Conservation (phyloP, 2,888 invertebrate genomes). For the Drosophila neotestacea region DNA sequence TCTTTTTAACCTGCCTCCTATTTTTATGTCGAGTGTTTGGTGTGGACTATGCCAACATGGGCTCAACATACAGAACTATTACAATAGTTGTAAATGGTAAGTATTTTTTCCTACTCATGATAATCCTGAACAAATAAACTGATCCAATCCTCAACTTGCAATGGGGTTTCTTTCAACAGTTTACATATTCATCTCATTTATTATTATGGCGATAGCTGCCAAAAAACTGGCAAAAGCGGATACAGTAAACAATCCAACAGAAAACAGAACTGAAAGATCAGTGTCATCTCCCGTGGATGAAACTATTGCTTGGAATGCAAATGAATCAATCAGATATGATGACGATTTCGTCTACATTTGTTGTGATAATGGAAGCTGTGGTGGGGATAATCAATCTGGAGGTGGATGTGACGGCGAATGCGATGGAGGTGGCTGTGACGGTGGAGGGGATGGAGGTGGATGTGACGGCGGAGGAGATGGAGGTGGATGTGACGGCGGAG, state of each 20-base stretch:
- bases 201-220: background rate
- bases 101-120: background rate
- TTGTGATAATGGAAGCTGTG: conserved; percentile 2
- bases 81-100: conserved; percentile 1
- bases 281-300: background rate
- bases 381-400: background rate
- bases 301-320: background rate
- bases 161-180: background rate
- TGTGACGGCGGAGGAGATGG: background rate
- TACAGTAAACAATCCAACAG: background rate
- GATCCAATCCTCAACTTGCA: background rate
- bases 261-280: background rate
- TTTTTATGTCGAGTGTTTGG: background rate
- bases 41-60: background rate
- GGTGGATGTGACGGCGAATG: background rate
- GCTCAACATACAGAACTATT: background rate
- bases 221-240: background rate
- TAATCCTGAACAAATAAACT: background rate
- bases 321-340: background rate
- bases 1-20: background rate
- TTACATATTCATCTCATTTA: background rate
- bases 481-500: background rate
- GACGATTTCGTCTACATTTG: background rate
- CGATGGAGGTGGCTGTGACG: background rate
- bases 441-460: background rate